A percentile compares a stretch with the other conserved stretches of the same genome.
Evolutionary conservation across 2,797 vertebrate species (phyloP).

Genomic region (Karalla daura): DNA sequence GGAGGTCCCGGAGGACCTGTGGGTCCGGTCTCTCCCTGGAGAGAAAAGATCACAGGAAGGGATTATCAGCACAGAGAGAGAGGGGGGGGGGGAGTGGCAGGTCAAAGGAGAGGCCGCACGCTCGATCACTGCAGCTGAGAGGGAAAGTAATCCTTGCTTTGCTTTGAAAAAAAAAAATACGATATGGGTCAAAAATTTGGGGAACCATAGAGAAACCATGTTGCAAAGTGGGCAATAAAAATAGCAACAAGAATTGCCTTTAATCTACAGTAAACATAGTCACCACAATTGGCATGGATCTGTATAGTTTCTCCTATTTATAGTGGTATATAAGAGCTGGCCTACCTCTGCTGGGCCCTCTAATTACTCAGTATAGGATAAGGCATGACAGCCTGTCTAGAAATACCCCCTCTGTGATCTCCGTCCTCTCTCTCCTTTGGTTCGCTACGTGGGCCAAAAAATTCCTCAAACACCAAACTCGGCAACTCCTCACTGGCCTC

Average conservation of each 20-base stretch:
- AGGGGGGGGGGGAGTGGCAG: slow-evolving; percentile 15
- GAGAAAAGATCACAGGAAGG: slow-evolving; percentile 39
- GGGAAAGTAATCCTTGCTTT: slow-evolving; percentile 13
- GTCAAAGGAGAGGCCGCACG: slow-evolving; percentile 10
- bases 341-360: slow-evolving; percentile 66
- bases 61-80: slow-evolving; percentile 20
- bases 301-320: slow-evolving; percentile 72
- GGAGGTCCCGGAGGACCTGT: slow-evolving; percentile 92
- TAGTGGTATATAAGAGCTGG: slow-evolving; percentile 59
- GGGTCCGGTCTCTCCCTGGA: slow-evolving; percentile 91
- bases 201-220: slow-evolving; percentile 10
- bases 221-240: slow-evolving; percentile 25
- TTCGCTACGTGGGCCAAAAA: slow-evolving; percentile 21
- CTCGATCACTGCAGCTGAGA: slow-evolving; percentile 4
- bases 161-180: not conserved
- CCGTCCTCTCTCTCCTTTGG: slow-evolving; percentile 34
- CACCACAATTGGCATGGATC: slow-evolving; percentile 67
- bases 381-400: slow-evolving; percentile 60
- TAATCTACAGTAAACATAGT: slow-evolving; percentile 59
- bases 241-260: slow-evolving; percentile 42
- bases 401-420: slow-evolving; percentile 81
- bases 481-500: slow-evolving; percentile 25
- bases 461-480: slow-evolving; percentile 60
- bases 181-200: slow-evolving; percentile 34
- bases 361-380: slow-evolving; percentile 82